Conservation (phyloP, 2,888 invertebrate species). For the Agrochola lychnidis region DNA sequence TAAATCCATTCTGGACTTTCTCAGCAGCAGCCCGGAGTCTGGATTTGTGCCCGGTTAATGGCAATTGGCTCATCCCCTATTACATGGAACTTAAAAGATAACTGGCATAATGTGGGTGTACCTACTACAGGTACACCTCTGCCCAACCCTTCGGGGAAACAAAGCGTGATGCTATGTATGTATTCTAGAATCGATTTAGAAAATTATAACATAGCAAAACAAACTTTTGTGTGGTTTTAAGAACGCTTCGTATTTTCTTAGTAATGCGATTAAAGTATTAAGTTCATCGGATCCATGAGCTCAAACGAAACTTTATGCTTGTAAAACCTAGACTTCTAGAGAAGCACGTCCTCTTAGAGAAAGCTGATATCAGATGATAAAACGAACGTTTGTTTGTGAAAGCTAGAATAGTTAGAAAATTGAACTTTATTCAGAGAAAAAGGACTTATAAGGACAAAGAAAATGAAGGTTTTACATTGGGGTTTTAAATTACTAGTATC, state of each 20-base stretch:
- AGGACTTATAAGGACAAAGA: not conserved
- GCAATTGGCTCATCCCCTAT: too few species aligned
- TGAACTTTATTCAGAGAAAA: conserved; percentile 17
- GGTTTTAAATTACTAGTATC: not conserved
- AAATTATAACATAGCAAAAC: not conserved
- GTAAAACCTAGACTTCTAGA: conserved; percentile 6
- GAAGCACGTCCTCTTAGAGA: conserved; percentile 38
- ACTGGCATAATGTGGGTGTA: too few species aligned
- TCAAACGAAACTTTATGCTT: conserved; percentile 29
- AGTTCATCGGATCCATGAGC: conserved; percentile 19
- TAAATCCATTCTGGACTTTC: too few species aligned
- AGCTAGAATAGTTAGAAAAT: conserved; percentile 1
- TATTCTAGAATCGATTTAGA: not conserved
- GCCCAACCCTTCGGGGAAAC: too few species aligned
- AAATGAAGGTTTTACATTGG: not conserved
- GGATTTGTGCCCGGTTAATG: too few species aligned
- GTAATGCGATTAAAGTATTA: conserved; percentile 34
- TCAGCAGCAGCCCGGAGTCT: too few species aligned
- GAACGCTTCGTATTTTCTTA: conserved; percentile 5
- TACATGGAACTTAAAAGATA: too few species aligned
- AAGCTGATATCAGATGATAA: conserved; percentile 22
- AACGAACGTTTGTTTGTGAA: conserved; percentile 15
- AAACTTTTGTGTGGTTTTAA: not conserved
- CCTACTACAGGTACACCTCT: too few species aligned
- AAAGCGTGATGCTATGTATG: too few species aligned